Percentiles rank a stretch among this genome's conserved stretches.
These are phyloP conservation scores for Drosophila sechellia DNA, from an alignment of 1,140 invertebrate species.

Conservation along the genomic window DNA sequence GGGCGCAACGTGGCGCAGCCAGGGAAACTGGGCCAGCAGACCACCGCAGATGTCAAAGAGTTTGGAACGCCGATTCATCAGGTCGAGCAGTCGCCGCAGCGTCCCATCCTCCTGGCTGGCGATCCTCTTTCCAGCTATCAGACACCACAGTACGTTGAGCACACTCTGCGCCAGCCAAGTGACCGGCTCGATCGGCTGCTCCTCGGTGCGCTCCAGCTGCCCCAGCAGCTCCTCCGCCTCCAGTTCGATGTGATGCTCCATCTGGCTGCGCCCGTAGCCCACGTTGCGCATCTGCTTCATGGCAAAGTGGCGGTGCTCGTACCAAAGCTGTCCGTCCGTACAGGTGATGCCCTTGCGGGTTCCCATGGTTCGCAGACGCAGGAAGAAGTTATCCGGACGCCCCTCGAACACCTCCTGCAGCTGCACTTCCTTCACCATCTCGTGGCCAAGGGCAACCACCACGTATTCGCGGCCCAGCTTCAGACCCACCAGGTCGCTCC, in stretches of 20 bases:
- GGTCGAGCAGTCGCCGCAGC: slow-evolving; percentile 86
- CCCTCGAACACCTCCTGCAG: slow-evolving; percentile 88
- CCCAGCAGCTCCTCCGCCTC: slow-evolving; percentile 87
- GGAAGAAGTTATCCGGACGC: slow-evolving; percentile 90
- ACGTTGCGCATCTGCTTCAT: slow-evolving; percentile 89
- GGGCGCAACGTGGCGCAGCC: slow-evolving; percentile 89
- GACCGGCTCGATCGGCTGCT: slow-evolving; percentile 71
- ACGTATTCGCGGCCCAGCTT: slow-evolving; percentile 88
- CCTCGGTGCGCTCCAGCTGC: slow-evolving; percentile 84
- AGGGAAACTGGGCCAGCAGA: slow-evolving; percentile 88
- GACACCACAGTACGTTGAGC: slow-evolving; percentile 91
- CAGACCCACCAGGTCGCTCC: slow-evolving; percentile 88
- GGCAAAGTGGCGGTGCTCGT: slow-evolving; percentile 90
- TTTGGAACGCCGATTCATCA: slow-evolving; percentile 87
- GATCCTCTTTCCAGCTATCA: slow-evolving; percentile 88
- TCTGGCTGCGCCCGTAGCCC: slow-evolving; percentile 90
- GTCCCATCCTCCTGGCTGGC: slow-evolving; percentile 85
- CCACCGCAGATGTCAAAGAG: slow-evolving; percentile 90
- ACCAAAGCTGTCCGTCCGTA: slow-evolving; percentile 91
- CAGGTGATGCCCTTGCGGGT: slow-evolving; percentile 88
- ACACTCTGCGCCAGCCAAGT: slow-evolving; percentile 87
- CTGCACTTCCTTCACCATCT: slow-evolving; percentile 87
- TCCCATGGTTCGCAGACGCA: slow-evolving; percentile 89
- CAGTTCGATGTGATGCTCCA: slow-evolving; percentile 89
- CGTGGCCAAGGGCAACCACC: slow-evolving; percentile 87